phyloP scores from a whole-genome alignment of 1,140 invertebrate genomes.

The Dolichoris vasculosae region DNA sequence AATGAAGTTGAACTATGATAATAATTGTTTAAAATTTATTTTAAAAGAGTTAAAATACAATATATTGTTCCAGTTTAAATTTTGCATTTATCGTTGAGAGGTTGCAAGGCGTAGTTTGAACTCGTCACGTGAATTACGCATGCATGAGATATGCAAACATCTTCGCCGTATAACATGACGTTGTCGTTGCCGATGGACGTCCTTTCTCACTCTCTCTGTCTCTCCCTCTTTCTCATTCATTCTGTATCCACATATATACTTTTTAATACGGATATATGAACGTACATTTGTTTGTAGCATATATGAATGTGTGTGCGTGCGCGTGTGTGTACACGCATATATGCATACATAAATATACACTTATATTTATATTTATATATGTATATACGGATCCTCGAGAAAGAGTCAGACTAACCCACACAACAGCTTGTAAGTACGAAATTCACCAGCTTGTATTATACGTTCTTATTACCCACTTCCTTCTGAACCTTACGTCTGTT shows the following conservation, averaged over 20 bases:
- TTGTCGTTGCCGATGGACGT: slow-evolving; percentile 23
- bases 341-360: too few relatives aligned
- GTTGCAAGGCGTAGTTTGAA: background rate
- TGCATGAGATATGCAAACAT: slow-evolving; percentile 55
- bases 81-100: slow-evolving; percentile 2
- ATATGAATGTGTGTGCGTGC: background rate
- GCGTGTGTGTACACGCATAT: background rate
- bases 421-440: background rate
- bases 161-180: slow-evolving; percentile 36
- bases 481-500: background rate
- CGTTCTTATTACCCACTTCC: background rate
- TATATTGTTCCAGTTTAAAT: background rate
- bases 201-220: slow-evolving; percentile 1
- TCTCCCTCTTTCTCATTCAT: background rate
- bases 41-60: background rate
- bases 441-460: background rate
- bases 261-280: background rate
- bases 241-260: background rate
- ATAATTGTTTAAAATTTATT: too few relatives aligned
- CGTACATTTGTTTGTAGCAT: background rate
- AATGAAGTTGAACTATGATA: too few relatives aligned
- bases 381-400: background rate
- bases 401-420: background rate
- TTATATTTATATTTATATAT: background rate
- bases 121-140: slow-evolving; percentile 47